Evolutionary conservation across 2,888 invertebrate genomes (phyloP).

Genomic region (Icerya purchasi): DNA sequence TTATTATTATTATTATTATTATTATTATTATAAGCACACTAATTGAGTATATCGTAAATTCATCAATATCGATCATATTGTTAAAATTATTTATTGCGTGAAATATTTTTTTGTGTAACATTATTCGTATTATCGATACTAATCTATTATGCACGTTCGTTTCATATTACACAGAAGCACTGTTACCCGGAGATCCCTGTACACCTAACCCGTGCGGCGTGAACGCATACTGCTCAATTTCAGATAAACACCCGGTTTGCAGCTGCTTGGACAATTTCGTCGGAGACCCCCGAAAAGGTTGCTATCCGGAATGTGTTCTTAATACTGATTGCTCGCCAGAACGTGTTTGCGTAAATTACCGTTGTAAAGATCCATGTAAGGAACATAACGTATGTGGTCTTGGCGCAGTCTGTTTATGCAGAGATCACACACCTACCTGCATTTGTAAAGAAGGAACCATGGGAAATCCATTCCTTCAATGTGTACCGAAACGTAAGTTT

Average conservation of each 20-base stretch:
- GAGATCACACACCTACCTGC: conserved; percentile 65
- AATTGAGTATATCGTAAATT: no score
- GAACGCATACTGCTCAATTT: conserved; percentile 54
- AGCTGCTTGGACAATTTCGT: conserved; percentile 51
- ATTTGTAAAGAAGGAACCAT: conserved; percentile 51
- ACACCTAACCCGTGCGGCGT: conserved; percentile 51
- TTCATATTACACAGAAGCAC: conserved; percentile 23
- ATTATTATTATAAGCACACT: no score
- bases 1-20: no score
- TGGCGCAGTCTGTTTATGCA: conserved; percentile 54
- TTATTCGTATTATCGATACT: neutral
- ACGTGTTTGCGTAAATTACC: conserved; percentile 46
- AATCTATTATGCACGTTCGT: neutral
- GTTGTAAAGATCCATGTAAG: conserved; percentile 50
- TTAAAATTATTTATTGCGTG: no score
- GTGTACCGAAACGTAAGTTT: conserved; percentile 33
- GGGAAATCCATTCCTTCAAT: conserved; percentile 60
- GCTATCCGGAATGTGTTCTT: conserved; percentile 55
- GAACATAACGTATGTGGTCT: conserved; percentile 51
- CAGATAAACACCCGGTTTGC: conserved; percentile 47
- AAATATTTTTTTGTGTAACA: no score
- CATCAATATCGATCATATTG: no score
- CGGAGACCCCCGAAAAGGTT: conserved; percentile 58
- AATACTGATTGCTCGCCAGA: conserved; percentile 57
- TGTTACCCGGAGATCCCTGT: conserved; percentile 42